Percentiles rank a stretch among this genome's conserved stretches.
Evolutionary conservation across 2,888 invertebrate species (phyloP).

Genomic region (Polylopha cassiicola): DNA sequence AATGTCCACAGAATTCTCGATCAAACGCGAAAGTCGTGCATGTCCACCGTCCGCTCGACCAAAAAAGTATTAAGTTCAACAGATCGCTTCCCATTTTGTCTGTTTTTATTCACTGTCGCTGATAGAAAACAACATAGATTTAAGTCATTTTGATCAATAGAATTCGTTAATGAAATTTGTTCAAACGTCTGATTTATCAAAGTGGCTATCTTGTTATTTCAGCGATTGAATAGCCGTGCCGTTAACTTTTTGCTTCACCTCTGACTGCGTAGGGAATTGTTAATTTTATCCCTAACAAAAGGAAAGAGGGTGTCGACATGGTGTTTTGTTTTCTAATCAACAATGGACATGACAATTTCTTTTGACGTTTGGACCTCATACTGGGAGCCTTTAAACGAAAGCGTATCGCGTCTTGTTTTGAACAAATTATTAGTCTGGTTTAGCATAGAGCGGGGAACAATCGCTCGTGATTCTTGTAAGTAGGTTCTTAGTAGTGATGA

Average conservation of each 20-base stretch:
- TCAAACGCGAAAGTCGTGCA: conserved; percentile 73
- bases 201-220: conserved; percentile 3
- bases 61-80: conserved; percentile 57
- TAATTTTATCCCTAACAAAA: conserved; percentile 60
- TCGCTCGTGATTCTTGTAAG: conserved; percentile 69
- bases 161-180: conserved; percentile 16
- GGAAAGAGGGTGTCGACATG: conserved; percentile 72
- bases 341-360: conserved; percentile 48
- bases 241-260: conserved; percentile 61
- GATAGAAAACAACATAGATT: conserved; percentile 9
- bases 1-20: conserved; percentile 61
- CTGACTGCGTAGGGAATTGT: conserved; percentile 53
- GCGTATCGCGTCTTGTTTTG: conserved; percentile 61
- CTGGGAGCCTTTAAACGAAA: conserved; percentile 61
- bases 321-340: conserved; percentile 68
- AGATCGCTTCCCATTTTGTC: conserved; percentile 53
- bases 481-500: conserved; percentile 41
- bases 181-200: conserved; percentile 7
- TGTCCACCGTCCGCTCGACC: conserved; percentile 60
- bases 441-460: conserved; percentile 64
- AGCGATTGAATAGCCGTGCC: conserved; percentile 42
- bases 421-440: conserved; percentile 76
- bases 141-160: background rate
- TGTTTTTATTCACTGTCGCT: conserved; percentile 39
- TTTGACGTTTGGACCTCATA: conserved; percentile 59